phyloP scores from a whole-genome alignment of 2,113 vertebrate species.

The Pygoscelis antarcticus region DNA sequence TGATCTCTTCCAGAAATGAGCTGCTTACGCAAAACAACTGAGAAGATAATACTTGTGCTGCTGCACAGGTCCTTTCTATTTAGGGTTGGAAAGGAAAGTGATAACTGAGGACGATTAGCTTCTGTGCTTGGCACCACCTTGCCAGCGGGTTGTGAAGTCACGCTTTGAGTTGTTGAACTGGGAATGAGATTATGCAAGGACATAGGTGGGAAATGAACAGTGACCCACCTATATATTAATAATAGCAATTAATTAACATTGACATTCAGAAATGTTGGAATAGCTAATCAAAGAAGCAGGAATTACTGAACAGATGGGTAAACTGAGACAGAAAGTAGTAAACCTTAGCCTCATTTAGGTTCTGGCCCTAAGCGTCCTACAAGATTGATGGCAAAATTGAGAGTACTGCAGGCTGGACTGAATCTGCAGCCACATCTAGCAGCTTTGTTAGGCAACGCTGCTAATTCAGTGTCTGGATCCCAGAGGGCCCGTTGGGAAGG shows the following conservation, averaged over 20 bases:
- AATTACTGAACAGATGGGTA: background rate
- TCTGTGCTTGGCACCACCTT: background rate
- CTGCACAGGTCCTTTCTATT: constrained; percentile 35
- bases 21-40: background rate
- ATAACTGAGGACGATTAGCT: constrained; percentile 1
- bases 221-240: background rate
- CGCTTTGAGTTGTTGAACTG: background rate
- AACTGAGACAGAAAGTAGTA: background rate
- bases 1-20: constrained; percentile 15
- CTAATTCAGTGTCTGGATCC: background rate
- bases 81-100: constrained; percentile 42
- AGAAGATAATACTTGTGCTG: background rate
- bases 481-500: background rate
- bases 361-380: background rate
- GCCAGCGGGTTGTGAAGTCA: background rate
- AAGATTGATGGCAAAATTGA: background rate
- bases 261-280: background rate
- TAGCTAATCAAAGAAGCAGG: background rate
- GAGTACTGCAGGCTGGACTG: background rate
- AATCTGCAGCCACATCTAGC: background rate
- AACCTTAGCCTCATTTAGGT: background rate
- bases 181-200: background rate
- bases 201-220: background rate
- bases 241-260: background rate
- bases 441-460: background rate